Base-by-base conservation (phyloP, 2,888 invertebrate genomes). In the Coelopa pilipes region DNA sequence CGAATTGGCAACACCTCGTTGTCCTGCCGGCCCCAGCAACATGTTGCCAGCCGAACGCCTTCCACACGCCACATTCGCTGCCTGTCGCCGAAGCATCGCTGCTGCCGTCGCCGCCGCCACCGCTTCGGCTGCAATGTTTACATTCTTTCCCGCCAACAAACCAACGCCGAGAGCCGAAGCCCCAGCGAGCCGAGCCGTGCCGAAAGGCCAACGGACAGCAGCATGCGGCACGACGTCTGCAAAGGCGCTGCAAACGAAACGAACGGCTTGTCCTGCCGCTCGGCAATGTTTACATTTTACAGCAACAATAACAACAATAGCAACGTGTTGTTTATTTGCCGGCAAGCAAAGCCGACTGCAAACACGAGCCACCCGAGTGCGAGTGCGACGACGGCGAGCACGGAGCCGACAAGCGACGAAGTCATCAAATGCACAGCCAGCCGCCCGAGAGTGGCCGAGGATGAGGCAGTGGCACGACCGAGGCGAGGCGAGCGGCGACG, bases 231-330 rank as follows among this genome's bases (percentile, higher is more conserved):
- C 79, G 80, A 34, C 13, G 11, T 50, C 66, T 66, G 66, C 66
- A 66, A 34, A 34, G n/a, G n/a, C 17, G 21, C 66, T 50, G 66
- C 72, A 57, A 75, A 78, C 81, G 81, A 80, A 81, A 79, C 12
- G 53, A 49, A 49, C 5, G 21, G 17, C 10, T 5, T 59, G 12
- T 4, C 24, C 62, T 50, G 2, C 66, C 62, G 62, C 62, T 53
- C 50, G 53, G 63, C 75, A 77, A 77, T 83, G 83, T 85, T 83
- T 82, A 83, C 84, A 81, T 82, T 82, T 81, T 80, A 80, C 60
- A 73, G 66, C 73, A 77, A 68, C 53, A 71, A 24, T 49, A 75
- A 70, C 63, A 46, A 46, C 75, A 70, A 53, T 65, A 17, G 50
- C 73, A 71, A 49, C 66, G 60, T 77, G 77, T 78, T 80, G 79